Evolutionary conservation across 2,797 vertebrate species (phyloP).

Genomic region (Microchirus variegatus): DNA sequence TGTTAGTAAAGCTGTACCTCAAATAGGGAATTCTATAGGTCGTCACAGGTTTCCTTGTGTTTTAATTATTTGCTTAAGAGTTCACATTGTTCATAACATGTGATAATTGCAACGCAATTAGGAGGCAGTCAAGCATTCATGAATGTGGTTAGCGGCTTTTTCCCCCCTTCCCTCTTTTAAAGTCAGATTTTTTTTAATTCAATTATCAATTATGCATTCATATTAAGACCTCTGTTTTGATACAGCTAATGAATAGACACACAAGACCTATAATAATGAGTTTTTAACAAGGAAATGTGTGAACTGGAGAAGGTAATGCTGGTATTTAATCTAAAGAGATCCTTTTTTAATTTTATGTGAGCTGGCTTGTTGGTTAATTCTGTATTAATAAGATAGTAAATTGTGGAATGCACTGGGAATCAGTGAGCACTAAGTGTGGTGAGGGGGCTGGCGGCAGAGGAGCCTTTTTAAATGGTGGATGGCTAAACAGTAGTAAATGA

Average conservation of each 20-base stretch:
- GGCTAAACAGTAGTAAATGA: conserved; percentile 77
- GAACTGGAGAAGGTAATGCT: conserved; percentile 63
- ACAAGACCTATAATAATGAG: conserved; percentile 77
- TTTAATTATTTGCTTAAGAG: conserved; percentile 82
- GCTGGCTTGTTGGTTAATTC: conserved; percentile 77
- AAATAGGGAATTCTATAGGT: conserved; percentile 72
- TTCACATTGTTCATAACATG: conserved; percentile 81
- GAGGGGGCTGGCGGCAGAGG: conserved; percentile 58
- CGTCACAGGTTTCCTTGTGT: conserved; percentile 76
- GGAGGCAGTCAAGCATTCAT: conserved; percentile 75
- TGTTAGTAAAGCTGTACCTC: conserved; percentile 67
- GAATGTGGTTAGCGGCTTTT: conserved; percentile 75
- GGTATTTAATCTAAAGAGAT: conserved; percentile 80
- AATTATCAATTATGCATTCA: conserved; percentile 83
- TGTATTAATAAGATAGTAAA: conserved; percentile 82
- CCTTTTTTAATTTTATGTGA: conserved; percentile 61
- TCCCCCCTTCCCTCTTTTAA: conserved; percentile 50
- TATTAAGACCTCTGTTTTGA: conserved; percentile 82
- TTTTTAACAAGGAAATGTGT: conserved; percentile 78
- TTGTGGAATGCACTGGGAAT: conserved; percentile 71
- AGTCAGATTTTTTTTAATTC: conserved; percentile 72
- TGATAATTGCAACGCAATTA: conserved; percentile 81
- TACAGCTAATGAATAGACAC: conserved; percentile 81
- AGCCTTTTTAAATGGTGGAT: conserved; percentile 64
- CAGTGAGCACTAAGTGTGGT: conserved; percentile 60